Evolutionary conservation across 2,888 invertebrate genomes (phyloP).

Genomic region (Oscheius sp.): DNA sequence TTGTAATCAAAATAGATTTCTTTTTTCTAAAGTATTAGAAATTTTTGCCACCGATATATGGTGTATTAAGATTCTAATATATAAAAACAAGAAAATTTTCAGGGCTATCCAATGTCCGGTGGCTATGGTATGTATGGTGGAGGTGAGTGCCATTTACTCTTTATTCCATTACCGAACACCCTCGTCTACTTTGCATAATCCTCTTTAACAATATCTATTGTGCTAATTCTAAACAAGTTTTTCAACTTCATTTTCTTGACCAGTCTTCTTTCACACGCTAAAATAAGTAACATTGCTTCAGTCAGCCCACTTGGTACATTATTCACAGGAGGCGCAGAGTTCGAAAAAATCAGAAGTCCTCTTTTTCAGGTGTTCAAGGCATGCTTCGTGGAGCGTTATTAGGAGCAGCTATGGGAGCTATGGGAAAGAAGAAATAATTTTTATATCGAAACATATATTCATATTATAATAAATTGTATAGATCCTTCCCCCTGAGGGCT

Average conservation of each 20-base stretch:
- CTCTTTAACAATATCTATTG: too few relatives aligned
- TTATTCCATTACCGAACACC: too few relatives aligned
- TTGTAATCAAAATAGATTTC: too few relatives aligned
- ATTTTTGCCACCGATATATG: too few relatives aligned
- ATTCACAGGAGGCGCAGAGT: constrained; percentile 2
- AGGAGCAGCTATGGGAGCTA: constrained; percentile 20
- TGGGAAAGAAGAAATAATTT: constrained; percentile 21
- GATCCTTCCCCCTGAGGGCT: neutral
- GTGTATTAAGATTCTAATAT: too few relatives aligned
- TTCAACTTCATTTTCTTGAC: too few relatives aligned
- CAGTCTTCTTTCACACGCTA: neutral
- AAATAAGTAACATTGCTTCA: neutral
- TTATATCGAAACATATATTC: too few relatives aligned
- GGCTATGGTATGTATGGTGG: neutral
- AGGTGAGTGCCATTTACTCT: constrained; percentile 16
- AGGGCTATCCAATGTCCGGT: constrained; percentile 2
- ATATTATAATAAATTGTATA: too few relatives aligned
- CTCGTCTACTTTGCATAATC: too few relatives aligned
- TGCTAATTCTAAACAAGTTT: too few relatives aligned
- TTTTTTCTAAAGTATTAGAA: too few relatives aligned
- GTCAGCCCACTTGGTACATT: neutral
- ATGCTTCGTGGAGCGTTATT: constrained; percentile 18
- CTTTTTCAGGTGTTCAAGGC: constrained; percentile 4
- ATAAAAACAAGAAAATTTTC: too few relatives aligned
- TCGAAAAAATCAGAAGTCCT: neutral